These are phyloP conservation scores for Poliocrania exsul DNA, from an alignment of 2,797 vertebrate species.

Conservation along the genomic window DNA sequence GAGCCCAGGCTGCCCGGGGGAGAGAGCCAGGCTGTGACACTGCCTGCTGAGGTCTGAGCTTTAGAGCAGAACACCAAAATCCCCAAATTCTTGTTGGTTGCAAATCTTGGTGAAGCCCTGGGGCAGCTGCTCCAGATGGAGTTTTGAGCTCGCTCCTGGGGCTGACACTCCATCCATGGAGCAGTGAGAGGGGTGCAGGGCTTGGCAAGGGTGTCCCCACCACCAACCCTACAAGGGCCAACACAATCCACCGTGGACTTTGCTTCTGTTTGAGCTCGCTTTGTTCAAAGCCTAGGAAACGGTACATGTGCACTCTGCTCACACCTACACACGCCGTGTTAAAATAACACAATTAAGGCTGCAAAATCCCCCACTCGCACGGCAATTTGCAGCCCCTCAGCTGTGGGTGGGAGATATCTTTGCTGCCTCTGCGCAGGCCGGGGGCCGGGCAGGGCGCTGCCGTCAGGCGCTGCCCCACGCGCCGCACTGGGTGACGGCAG, in stretches of 20 bases:
- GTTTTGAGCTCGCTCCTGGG: rapidly evolving
- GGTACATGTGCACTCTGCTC: slow-evolving; percentile 59
- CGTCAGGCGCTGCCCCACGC: slow-evolving; percentile 30
- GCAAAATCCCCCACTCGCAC: slow-evolving; percentile 57
- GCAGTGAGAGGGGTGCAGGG: rapidly evolving
- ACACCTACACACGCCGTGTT: slow-evolving; percentile 65
- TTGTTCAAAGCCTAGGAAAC: slow-evolving; percentile 64
- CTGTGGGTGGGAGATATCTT: slow-evolving; percentile 59
- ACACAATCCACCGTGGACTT: neutral
- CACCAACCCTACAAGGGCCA: neutral
- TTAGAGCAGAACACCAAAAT: neutral
- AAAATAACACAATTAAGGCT: slow-evolving; percentile 70
- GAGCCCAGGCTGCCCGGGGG: neutral
- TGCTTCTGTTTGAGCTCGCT: slow-evolving; percentile 15
- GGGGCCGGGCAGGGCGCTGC: slow-evolving; percentile 28
- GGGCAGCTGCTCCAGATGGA: neutral
- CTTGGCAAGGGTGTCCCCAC: neutral
- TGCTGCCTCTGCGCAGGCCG: slow-evolving; percentile 33
- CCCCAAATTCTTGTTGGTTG: neutral
- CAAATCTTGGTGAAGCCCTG: rapidly evolving
- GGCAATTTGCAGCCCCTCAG: slow-evolving; percentile 60
- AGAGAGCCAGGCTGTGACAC: neutral
- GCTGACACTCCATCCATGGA: rapidly evolving
- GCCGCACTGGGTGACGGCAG: neutral
- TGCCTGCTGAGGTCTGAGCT: neutral